Conservation (phyloP, 2,888 invertebrate genomes). For the Phyllotreta cruciferae region DNA sequence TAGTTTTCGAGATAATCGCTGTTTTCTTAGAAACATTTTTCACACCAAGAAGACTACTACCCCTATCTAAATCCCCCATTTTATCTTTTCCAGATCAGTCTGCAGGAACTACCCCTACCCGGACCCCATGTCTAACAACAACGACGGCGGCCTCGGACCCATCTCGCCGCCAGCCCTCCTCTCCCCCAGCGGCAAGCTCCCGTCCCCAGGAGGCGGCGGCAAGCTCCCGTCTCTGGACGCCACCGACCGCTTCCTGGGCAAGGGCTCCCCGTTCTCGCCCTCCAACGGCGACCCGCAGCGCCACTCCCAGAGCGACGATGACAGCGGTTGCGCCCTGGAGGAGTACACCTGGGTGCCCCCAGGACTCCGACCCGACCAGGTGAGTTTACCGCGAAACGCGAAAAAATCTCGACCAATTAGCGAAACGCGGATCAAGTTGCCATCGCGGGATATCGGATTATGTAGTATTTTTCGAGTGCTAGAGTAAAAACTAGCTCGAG, state of each 20-base stretch:
- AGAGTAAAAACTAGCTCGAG: too few relatives aligned
- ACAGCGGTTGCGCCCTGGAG: constrained; percentile 96
- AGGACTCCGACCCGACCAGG: constrained; percentile 95
- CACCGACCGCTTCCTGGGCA: constrained; percentile 66
- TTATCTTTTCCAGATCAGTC: constrained; percentile 71
- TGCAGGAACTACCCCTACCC: constrained; percentile 83
- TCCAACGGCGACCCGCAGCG: constrained; percentile 73
- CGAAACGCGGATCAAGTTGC: background rate
- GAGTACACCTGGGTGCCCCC: constrained; percentile 99
- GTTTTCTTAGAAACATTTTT: too few relatives aligned
- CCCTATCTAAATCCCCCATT: background rate
- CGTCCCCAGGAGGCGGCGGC: constrained; percentile 55
- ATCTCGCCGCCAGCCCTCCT: constrained; percentile 57
- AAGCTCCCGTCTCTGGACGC: constrained; percentile 59
- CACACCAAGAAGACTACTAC: too few relatives aligned
- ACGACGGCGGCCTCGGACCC: constrained; percentile 58
- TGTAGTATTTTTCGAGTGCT: too few relatives aligned
- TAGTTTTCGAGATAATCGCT: too few relatives aligned
- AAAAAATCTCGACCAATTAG: background rate
- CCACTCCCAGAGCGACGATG: constrained; percentile 94
- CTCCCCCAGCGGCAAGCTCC: constrained; percentile 53
- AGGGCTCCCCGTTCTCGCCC: constrained; percentile 64
- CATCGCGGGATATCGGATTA: too few relatives aligned
- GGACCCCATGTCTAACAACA: constrained; percentile 58
- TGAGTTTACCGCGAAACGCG: constrained; percentile 55